phyloP scores from a whole-genome alignment of 2,888 invertebrate species.

The Epinotia bilunana region DNA sequence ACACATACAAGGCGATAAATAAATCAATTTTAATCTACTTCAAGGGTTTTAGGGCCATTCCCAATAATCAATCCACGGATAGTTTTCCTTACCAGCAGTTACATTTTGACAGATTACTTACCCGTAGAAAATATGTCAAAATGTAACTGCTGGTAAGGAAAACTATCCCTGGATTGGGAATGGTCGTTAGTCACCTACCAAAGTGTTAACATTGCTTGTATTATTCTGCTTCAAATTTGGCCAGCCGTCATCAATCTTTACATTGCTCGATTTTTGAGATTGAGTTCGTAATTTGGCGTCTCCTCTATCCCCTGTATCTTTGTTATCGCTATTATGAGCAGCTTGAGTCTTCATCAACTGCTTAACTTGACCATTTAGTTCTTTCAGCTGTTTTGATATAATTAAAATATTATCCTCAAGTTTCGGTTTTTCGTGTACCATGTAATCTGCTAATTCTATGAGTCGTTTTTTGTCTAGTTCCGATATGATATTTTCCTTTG shows the following conservation, averaged over 20 bases:
- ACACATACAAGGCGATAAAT: slow-evolving; percentile 44
- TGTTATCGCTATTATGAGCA: not conserved
- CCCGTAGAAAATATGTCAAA: too few species aligned
- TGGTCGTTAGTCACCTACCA: slow-evolving; percentile 49
- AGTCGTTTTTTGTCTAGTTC: slow-evolving; percentile 58
- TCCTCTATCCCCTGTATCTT: slow-evolving; percentile 22
- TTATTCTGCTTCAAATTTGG: slow-evolving; percentile 48
- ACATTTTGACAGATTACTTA: too few species aligned
- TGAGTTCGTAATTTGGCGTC: slow-evolving; percentile 18
- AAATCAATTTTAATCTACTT: not conserved
- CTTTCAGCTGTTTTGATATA: slow-evolving; percentile 53
- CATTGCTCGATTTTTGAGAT: slow-evolving; percentile 42
- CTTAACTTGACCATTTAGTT: slow-evolving; percentile 54
- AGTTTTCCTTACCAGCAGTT: too few species aligned
- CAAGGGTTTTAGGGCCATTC: too few species aligned
- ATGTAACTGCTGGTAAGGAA: too few species aligned
- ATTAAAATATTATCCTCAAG: slow-evolving; percentile 54
- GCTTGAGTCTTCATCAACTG: slow-evolving; percentile 44
- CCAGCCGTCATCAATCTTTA: slow-evolving; percentile 51
- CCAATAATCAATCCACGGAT: too few species aligned
- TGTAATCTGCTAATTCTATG: slow-evolving; percentile 65
- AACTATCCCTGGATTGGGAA: too few species aligned
- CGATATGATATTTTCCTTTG: slow-evolving; percentile 53
- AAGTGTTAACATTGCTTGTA: slow-evolving; percentile 44
- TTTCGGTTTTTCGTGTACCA: slow-evolving; percentile 62